Conservation (phyloP, 2,113 vertebrate species). For the Daubentonia madagascariensis region DNA sequence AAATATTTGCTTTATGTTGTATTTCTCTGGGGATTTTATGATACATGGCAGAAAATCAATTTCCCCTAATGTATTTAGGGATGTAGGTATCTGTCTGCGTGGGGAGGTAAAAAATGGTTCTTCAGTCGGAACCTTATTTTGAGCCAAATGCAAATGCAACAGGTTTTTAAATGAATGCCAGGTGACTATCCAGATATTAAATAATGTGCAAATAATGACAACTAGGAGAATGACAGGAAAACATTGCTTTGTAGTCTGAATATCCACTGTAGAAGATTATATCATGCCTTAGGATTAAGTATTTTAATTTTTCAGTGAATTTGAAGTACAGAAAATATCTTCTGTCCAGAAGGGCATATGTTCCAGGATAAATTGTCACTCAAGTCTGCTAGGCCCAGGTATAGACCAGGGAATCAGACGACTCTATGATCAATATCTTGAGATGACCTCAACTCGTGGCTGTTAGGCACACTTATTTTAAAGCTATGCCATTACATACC, state of each 20-base stretch:
- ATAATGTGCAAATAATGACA: slow-evolving; percentile 24
- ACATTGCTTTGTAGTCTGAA: background rate
- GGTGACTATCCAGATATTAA: background rate
- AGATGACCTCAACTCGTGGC: background rate
- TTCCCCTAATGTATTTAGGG: slow-evolving; percentile 19
- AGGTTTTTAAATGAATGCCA: slow-evolving; percentile 28
- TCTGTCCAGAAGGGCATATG: background rate
- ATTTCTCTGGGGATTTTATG: slow-evolving; percentile 57
- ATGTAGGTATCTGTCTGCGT: background rate
- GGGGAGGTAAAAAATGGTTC: background rate
- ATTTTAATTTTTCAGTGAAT: slow-evolving; percentile 22
- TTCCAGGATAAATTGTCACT: background rate
- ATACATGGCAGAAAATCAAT: slow-evolving; percentile 48
- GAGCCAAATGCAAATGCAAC: background rate
- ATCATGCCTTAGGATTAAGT: background rate
- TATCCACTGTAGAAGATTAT: background rate
- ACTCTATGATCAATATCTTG: background rate
- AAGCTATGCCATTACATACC: slow-evolving; percentile 65
- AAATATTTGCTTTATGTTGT: slow-evolving; percentile 69
- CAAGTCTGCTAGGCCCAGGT: background rate
- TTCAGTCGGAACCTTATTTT: background rate
- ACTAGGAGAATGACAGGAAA: slow-evolving; percentile 50
- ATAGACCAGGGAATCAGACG: background rate
- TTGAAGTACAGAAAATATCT: background rate
- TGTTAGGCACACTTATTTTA: background rate